phyloP scores from a whole-genome alignment of 1,140 invertebrate genomes.

The Parasteatoda tepidariorum region DNA sequence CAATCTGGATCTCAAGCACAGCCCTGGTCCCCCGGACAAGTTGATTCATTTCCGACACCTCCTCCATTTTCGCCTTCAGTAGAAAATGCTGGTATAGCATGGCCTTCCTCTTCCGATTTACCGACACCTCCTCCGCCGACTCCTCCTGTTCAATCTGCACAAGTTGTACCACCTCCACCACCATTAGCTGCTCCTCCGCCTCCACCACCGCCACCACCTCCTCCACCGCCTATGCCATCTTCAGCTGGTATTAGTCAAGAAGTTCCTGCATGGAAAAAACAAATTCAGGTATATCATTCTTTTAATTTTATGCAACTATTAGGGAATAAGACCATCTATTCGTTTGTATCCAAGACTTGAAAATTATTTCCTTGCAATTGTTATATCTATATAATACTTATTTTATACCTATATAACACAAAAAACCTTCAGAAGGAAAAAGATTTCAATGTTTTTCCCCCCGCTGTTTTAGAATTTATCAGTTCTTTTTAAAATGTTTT shows the following conservation, averaged over 20 bases:
- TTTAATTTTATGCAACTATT: no score
- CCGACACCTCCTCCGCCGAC: conserved; percentile 52
- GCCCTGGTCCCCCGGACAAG: conserved; percentile 6
- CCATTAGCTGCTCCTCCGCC: conserved; percentile 68
- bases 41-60: conserved; percentile 39
- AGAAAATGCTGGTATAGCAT: conserved; percentile 26
- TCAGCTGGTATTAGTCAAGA: conserved; percentile 68
- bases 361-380: no score
- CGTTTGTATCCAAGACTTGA: no score
- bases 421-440: no score
- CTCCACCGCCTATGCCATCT: conserved; percentile 72
- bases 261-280: conserved; percentile 42
- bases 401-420: no score
- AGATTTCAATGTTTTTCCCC: no score
- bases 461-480: no score
- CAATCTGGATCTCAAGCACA: neutral
- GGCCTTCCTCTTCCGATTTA: conserved; percentile 36
- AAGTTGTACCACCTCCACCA: conserved; percentile 63
- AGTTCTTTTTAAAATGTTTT: no score
- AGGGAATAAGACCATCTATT: no score
- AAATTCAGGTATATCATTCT: conserved; percentile 45
- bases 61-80: conserved; percentile 36
- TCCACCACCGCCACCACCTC: conserved; percentile 69
- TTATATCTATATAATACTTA: no score
- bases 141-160: conserved; percentile 12